These are phyloP conservation scores for Matsumurasca onukii DNA, from an alignment of 1,140 invertebrate genomes.

Conservation along the genomic window DNA sequence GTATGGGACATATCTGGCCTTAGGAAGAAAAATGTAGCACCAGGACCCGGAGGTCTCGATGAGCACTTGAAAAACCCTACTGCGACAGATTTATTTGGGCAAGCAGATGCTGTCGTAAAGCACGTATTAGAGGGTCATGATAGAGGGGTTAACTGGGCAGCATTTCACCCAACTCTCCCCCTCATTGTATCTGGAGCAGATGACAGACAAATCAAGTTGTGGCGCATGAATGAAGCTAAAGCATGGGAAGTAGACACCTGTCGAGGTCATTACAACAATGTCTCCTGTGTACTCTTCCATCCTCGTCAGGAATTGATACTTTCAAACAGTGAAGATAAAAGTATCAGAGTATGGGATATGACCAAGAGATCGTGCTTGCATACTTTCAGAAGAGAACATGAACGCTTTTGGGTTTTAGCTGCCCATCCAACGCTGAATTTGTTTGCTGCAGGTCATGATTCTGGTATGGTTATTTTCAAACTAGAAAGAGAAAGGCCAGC, in stretches of 20 bases:
- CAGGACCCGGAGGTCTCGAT: constrained; percentile 86
- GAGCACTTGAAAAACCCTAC: constrained; percentile 87
- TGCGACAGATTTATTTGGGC: constrained; percentile 93
- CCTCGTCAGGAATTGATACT: constrained; percentile 95
- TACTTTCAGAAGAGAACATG: constrained; percentile 93
- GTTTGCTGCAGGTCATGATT: constrained; percentile 95
- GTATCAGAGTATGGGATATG: constrained; percentile 99
- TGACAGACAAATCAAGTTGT: constrained; percentile 96
- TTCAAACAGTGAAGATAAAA: constrained; percentile 98
- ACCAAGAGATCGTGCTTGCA: constrained; percentile 95
- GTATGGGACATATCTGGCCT: constrained; percentile 98
- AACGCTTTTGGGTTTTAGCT: constrained; percentile 84
- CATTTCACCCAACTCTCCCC: constrained; percentile 93
- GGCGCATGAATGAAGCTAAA: constrained; percentile 98
- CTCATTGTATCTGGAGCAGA: constrained; percentile 97
- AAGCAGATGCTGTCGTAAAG: constrained; percentile 96
- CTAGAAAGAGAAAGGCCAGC: constrained; percentile 95
- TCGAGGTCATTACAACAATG: constrained; percentile 98
- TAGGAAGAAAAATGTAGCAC: constrained; percentile 96
- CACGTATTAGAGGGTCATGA: constrained; percentile 98
- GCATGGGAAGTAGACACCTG: constrained; percentile 99
- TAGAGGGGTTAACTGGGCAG: constrained; percentile 97
- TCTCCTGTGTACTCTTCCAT: constrained; percentile 97
- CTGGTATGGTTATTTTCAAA: constrained; percentile 82
- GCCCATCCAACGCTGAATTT: constrained; percentile 86